phyloP scores from a whole-genome alignment of 2,113 vertebrate species.

The Colaptes auratus region DNA sequence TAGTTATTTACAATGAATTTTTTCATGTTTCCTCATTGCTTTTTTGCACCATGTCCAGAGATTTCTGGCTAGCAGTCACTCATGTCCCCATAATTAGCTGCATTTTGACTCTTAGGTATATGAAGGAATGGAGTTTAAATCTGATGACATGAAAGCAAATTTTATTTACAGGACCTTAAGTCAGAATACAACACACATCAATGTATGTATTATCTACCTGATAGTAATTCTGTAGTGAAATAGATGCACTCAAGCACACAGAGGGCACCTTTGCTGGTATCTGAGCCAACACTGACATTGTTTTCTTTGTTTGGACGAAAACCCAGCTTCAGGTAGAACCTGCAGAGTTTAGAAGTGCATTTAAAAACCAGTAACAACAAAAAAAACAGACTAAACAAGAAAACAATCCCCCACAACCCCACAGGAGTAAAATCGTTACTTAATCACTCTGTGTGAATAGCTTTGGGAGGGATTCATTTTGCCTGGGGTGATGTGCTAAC shows the following conservation, averaged over 20 bases:
- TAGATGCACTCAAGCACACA: not conserved
- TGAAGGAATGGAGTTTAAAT: not conserved
- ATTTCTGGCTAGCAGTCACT: not conserved
- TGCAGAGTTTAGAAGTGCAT: not conserved
- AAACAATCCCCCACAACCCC: too few species aligned
- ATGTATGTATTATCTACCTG: accelerated
- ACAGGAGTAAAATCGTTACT: not conserved
- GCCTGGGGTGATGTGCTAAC: not conserved
- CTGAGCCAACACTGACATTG: not conserved
- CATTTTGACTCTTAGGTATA: not conserved
- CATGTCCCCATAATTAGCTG: not conserved
- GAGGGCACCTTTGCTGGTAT: not conserved
- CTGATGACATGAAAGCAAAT: not conserved
- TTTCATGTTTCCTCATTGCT: not conserved
- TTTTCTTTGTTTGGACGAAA: not conserved
- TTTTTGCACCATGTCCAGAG: not conserved
- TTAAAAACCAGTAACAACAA: not conserved
- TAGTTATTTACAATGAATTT: not conserved
- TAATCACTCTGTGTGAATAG: not conserved
- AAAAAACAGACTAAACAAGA: too few species aligned
- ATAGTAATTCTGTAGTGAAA: not conserved
- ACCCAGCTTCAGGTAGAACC: not conserved
- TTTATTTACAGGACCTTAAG: not conserved
- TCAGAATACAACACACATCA: not conserved
- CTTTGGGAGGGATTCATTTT: not conserved